Base-by-base conservation (phyloP, 2,797 vertebrate genomes). In the Rhinichthys osculus region DNA sequence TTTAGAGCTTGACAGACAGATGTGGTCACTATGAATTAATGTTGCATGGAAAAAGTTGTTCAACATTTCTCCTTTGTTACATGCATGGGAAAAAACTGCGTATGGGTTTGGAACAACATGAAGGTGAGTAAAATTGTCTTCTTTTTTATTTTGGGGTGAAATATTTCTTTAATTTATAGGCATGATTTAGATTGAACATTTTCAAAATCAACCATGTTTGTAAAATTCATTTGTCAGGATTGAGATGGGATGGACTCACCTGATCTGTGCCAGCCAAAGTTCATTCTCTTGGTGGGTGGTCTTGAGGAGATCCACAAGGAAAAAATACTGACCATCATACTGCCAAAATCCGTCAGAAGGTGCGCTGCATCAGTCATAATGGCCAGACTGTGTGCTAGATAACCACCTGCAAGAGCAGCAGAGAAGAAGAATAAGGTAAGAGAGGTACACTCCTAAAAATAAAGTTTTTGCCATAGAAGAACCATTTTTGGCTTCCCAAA, bases 331-430 rank as follows among this genome's bases (percentile, higher is more conserved):
- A 97, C 97, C 38, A 97, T 93, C 97, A 99, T 99, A 87, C 97
- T 99, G 91, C 97, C 98, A 86, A 99, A 96, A 1, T 99, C 98
- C 0, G 97, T 97, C 87, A 99, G 96, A 42, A 99, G 95, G 91
- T 99, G 98, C 6, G 96, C 98, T 0, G 98, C 98, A 0, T 99
- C 98, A 0, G 98, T 99, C 98, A 99, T 99, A 90, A 99, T 97
- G 91, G 98, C 98, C 93, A 99, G 92, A 90, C 98, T 99, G 94
- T 98, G 98, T 0, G 98, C 98, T 90, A 99, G 92, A 90, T 98
- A 99, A 7, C 98, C 98, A 0, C 98, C 98, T 99, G 95, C 0
- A 11, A 66, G 4, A 78, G 16, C 27, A 17, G 74, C 16, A 59
- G 27, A 71, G 42, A 40, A 72, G 2, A 23, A n/a, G 13, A 81